These are phyloP conservation scores for Luffia ferchaultella DNA, from an alignment of 2,888 invertebrate species.

Conservation along the genomic window DNA sequence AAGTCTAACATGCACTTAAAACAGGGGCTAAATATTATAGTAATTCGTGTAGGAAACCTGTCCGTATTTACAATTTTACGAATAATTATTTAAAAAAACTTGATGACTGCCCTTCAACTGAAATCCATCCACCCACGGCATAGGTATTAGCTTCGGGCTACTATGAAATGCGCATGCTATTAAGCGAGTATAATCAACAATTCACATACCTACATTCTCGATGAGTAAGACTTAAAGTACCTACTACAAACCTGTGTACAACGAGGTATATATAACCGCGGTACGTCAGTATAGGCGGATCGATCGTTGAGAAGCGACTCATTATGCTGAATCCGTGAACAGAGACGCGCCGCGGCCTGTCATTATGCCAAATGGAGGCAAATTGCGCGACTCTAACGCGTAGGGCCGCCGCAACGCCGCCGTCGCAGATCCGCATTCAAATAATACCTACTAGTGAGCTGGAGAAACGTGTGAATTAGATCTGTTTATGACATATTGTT, in stretches of 20 bases:
- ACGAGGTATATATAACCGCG: neutral
- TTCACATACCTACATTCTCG: neutral
- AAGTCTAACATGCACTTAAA: too few species aligned
- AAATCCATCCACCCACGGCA: too few species aligned
- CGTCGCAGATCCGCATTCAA: neutral
- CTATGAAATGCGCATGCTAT: neutral
- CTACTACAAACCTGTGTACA: too few species aligned
- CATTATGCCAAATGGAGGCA: constrained; percentile 60
- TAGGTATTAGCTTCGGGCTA: too few species aligned
- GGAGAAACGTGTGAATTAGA: constrained; percentile 42
- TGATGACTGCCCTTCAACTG: too few species aligned
- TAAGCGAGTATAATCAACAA: neutral
- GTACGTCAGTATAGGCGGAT: constrained; percentile 20
- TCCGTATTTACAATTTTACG: too few species aligned
- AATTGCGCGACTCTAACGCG: constrained; percentile 62
- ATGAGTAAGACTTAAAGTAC: too few species aligned
- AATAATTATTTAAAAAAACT: too few species aligned
- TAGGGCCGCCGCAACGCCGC: constrained; percentile 20
- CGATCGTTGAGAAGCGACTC: constrained; percentile 50
- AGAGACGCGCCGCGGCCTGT: constrained; percentile 42
- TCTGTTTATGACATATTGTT: too few species aligned
- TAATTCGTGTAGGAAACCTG: too few species aligned
- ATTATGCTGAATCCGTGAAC: constrained; percentile 53
- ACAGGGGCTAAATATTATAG: too few species aligned
- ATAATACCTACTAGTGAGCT: constrained; percentile 41